These are phyloP conservation scores for Pempheris klunzingeri DNA, from an alignment of 2,797 vertebrate genomes.

Conservation along the genomic window DNA sequence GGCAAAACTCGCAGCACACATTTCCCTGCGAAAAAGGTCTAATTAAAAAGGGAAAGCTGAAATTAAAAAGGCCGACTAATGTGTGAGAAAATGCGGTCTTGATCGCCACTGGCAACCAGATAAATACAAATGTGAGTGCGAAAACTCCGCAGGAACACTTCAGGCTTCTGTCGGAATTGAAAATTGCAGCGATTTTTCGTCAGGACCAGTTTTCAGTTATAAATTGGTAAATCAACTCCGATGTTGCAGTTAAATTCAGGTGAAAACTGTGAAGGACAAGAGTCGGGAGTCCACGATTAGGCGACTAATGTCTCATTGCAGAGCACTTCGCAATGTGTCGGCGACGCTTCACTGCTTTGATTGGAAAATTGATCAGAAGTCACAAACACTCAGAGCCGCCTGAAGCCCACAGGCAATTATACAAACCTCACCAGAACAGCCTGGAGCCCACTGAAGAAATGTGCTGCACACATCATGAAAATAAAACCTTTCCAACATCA, in stretches of 20 bases:
- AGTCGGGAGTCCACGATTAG: conserved; percentile 21
- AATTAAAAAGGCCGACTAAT: neutral
- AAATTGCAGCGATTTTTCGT: conserved; percentile 14
- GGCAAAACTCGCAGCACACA: conserved; percentile 30
- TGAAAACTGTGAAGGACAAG: conserved; percentile 28
- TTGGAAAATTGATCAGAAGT: conserved; percentile 66
- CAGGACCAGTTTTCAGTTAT: neutral
- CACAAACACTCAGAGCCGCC: conserved; percentile 24
- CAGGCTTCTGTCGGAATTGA: neutral
- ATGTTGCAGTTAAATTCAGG: conserved; percentile 15
- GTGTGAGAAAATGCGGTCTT: neutral
- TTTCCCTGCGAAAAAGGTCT: neutral
- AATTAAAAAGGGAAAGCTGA: too few species aligned
- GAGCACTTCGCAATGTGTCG: conserved; percentile 20
- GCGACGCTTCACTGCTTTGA: conserved; percentile 40
- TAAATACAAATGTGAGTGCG: neutral
- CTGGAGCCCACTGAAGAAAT: neutral
- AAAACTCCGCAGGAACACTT: conserved; percentile 35
- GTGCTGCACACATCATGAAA: neutral
- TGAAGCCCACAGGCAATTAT: conserved; percentile 13
- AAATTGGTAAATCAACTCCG: neutral
- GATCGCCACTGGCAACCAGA: neutral
- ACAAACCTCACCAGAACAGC: neutral
- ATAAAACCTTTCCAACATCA: neutral
- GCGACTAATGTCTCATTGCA: conserved; percentile 32